Conservation (phyloP, 2,113 vertebrate genomes). For the Shinisaurus crocodilurus region DNA sequence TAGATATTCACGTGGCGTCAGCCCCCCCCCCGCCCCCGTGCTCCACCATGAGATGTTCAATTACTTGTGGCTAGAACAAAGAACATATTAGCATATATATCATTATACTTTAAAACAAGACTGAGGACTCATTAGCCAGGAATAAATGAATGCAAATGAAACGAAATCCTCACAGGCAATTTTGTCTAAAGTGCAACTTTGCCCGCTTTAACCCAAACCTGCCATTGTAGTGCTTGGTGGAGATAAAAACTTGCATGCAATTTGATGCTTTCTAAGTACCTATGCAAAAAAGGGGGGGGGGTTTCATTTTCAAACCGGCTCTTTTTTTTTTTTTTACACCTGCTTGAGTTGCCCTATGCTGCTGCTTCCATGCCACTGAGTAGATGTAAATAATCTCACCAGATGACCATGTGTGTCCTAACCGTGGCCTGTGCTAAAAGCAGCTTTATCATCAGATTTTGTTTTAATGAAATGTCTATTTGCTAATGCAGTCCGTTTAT, state of each 20-base stretch:
- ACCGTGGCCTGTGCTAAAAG: background rate
- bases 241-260: conserved; percentile 37
- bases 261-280: conserved; percentile 38
- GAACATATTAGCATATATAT: conserved; percentile 68
- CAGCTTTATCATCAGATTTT: background rate
- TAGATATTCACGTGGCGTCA: conserved; percentile 53
- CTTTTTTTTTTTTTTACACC: conserved; percentile 9
- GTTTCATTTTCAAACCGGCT: conserved; percentile 38
- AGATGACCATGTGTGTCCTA: background rate
- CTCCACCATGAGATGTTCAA: conserved; percentile 55
- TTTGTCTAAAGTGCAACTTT: conserved; percentile 49
- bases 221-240: conserved; percentile 13
- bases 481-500: background rate
- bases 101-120: conserved; percentile 72
- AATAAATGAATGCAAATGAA: conserved; percentile 63
- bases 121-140: conserved; percentile 60
- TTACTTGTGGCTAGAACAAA: conserved; percentile 59
- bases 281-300: background rate
- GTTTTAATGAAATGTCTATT: background rate
- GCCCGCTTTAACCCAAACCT: conserved; percentile 52
- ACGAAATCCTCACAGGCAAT: conserved; percentile 53
- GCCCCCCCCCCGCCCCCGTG: conserved; percentile 16
- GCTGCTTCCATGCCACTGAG: background rate
- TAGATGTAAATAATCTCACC: background rate
- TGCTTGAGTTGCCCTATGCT: background rate